Evolutionary conservation across 2,113 vertebrate species (phyloP), one percentile per base, ranked within the genome.

Genomic region (Tapirus terrestris): DNA sequence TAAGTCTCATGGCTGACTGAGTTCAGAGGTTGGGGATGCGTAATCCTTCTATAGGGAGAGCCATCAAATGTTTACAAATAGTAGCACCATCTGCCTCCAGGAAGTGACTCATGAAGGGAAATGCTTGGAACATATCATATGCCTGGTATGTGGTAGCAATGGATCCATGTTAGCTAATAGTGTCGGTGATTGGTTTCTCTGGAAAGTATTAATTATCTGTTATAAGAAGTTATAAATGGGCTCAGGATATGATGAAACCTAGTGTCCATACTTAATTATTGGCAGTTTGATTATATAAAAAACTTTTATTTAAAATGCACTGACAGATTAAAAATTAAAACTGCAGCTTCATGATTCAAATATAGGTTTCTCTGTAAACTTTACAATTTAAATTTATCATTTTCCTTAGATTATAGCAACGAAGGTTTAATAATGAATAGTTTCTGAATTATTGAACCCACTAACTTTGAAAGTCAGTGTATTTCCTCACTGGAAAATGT

Each of bases 291-390:
- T 68, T 70, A 18, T 29, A 39, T 6, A 29, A 72, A 31, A 7
- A 18, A 10, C 6, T 53, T 56, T 58, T 67, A 89, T 63, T 61
- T 94, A 63, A 93, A 88, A 84, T 86, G 4, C 4, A 63, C 58
- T 79, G n/a, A n/a, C 36, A 72, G 68, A 39, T 90, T 96, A 63
- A 68, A 89, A 84, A 36, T 70, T 33, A 70, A 95, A 96, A 87
- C 31, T 73, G 3, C 4, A 87, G 77, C 23, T 51, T 82, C 17
- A 4, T 77, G 67, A 68, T 88, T 67, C 63, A 29, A 94, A 21
- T 72, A 6, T 45, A 76, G 60, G 29, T 21, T 93, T 97, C 58
- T 94, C 13, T 84, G 11, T 90, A 83, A 58, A 83, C 4, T 4
- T 89, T 65, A 81, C 8, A 63, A 56, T 76, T 82, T 86, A 79